Percentiles rank a stretch among this genome's conserved stretches.
These are phyloP conservation scores for Aspidiotus destructor DNA, from an alignment of 2,888 invertebrate genomes.

Conservation along the genomic window DNA sequence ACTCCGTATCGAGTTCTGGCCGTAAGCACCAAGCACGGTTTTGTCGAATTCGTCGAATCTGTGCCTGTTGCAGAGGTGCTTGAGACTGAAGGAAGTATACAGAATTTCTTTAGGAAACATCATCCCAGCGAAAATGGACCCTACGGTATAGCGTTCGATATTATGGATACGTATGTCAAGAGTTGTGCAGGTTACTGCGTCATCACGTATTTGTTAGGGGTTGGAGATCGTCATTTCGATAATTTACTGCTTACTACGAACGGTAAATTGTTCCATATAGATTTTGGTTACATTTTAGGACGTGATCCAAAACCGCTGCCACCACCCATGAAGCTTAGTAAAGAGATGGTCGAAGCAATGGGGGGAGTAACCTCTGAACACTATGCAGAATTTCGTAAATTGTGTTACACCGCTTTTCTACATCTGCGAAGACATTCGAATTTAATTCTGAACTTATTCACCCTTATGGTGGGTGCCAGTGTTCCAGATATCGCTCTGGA, in stretches of 20 bases:
- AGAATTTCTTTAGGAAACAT: constrained; percentile 83
- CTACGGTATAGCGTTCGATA: constrained; percentile 82
- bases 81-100: constrained; percentile 76
- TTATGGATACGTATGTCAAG: constrained; percentile 94
- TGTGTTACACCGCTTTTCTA: constrained; percentile 91
- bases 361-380: constrained; percentile 82
- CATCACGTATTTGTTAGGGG: constrained; percentile 92
- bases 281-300: constrained; percentile 95
- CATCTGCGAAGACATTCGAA: constrained; percentile 92
- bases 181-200: constrained; percentile 97
- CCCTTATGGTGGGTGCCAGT: constrained; percentile 96
- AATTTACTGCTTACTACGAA: constrained; percentile 83
- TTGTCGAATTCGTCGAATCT: constrained; percentile 91
- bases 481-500: constrained; percentile 98
- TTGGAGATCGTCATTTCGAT: constrained; percentile 95
- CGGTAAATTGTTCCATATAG: constrained; percentile 91
- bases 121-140: constrained; percentile 80
- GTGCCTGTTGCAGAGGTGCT: constrained; percentile 85
- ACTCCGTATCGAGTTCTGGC: constrained; percentile 94
- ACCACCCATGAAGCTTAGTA: constrained; percentile 97
- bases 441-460: constrained; percentile 91
- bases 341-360: constrained; percentile 99
- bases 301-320: constrained; percentile 97
- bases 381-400: constrained; percentile 86
- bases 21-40: constrained; percentile 87